phyloP scores from a whole-genome alignment of 1,140 invertebrate species.

The Coenobita brevimanus region DNA sequence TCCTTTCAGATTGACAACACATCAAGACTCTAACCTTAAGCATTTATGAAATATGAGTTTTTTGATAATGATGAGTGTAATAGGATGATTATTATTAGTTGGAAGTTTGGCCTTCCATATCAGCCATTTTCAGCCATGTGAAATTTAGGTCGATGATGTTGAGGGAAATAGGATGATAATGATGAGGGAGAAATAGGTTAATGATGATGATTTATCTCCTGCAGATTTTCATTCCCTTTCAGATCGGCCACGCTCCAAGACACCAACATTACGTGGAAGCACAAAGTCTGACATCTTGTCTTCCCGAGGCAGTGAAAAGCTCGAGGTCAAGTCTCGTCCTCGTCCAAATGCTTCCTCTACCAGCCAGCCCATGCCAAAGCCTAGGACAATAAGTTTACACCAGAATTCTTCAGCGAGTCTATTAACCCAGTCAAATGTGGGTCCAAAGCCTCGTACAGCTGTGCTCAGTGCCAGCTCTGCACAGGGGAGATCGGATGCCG shows the following conservation, averaged over 20 bases:
- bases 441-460: conserved; percentile 18
- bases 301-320: conserved; percentile 18
- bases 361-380: conserved; percentile 47
- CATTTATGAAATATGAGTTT: too few species aligned
- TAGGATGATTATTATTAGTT: too few species aligned
- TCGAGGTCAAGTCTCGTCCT: conserved; percentile 49
- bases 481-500: not conserved
- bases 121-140: too few species aligned
- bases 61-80: too few species aligned
- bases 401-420: not conserved
- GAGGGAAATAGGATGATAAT: too few species aligned
- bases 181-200: too few species aligned
- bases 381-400: conserved; percentile 42
- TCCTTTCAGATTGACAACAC: too few species aligned
- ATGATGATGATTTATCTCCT: not conserved
- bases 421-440: conserved; percentile 9
- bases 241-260: conserved; percentile 53
- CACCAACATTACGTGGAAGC: conserved; percentile 33
- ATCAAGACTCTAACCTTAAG: too few species aligned
- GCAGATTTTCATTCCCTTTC: conserved; percentile 5
- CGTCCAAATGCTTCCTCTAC: conserved; percentile 29
- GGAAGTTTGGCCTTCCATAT: too few species aligned
- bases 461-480: not conserved
- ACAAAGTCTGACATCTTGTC: conserved; percentile 38
- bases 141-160: too few species aligned